Conservation (phyloP, 2,888 invertebrate genomes). For the Lamproptera curius region DNA sequence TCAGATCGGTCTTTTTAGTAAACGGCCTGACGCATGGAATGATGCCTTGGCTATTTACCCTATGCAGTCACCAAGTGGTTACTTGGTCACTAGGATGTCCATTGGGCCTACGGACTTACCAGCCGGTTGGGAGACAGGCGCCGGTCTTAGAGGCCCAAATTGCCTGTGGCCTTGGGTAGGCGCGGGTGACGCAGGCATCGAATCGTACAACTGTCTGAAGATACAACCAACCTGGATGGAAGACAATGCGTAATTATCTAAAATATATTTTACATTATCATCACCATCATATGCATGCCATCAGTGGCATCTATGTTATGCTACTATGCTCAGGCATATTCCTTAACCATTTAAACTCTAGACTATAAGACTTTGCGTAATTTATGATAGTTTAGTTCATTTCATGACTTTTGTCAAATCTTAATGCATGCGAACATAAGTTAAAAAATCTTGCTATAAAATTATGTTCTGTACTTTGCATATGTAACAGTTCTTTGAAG, state of each 20-base stretch:
- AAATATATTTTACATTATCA: background rate
- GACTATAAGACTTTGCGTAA: background rate
- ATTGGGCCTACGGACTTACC: conserved; percentile 77
- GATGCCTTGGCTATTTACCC: conserved; percentile 51
- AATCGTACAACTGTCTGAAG: conserved; percentile 84
- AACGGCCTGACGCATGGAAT: conserved; percentile 58
- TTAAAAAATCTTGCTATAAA: too few species aligned
- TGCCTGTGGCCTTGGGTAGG: conserved; percentile 86
- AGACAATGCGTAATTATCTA: conserved; percentile 66
- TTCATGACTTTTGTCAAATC: background rate
- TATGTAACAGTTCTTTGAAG: too few species aligned
- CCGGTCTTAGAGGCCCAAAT: conserved; percentile 58
- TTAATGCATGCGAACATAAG: too few species aligned
- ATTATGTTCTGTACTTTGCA: too few species aligned
- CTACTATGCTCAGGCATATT: background rate
- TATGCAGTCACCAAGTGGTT: conserved; percentile 56
- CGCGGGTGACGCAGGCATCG: conserved; percentile 78
- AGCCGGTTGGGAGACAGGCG: conserved; percentile 74
- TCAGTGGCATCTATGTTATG: background rate
- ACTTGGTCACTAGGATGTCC: conserved; percentile 70
- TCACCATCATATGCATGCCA: background rate
- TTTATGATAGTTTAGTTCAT: background rate
- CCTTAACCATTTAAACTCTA: background rate
- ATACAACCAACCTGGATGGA: conserved; percentile 93
- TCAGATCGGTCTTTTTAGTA: conserved; percentile 65